These are phyloP conservation scores for Cantharis nigra DNA, from an alignment of 2,888 invertebrate genomes.

Conservation along the genomic window DNA sequence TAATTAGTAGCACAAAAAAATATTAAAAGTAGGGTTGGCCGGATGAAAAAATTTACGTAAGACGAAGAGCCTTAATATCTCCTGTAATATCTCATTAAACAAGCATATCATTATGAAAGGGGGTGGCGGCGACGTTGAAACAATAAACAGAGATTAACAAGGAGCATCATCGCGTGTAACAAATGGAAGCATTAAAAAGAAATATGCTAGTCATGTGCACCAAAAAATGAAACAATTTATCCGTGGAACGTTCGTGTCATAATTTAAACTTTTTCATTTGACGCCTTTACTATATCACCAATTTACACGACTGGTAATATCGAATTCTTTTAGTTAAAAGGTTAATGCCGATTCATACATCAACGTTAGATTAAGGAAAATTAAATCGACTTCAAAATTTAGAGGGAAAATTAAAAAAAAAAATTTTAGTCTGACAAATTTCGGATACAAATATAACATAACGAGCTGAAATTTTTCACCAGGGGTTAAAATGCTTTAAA, in stretches of 20 bases:
- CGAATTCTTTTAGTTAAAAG: constrained; percentile 8
- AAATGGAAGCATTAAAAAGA: constrained; percentile 29
- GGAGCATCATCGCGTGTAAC: constrained; percentile 25
- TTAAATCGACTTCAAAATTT: not conserved
- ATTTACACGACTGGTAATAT: constrained; percentile 7
- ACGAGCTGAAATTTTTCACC: not conserved
- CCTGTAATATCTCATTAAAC: constrained; percentile 23
- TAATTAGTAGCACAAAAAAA: not conserved
- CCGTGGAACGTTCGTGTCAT: constrained; percentile 17
- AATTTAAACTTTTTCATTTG: constrained; percentile 28
- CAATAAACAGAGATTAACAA: constrained; percentile 32
- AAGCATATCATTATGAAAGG: constrained; percentile 3
- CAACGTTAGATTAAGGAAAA: not conserved
- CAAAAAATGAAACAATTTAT: constrained; percentile 28
- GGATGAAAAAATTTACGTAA: not conserved
- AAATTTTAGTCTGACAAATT: not conserved
- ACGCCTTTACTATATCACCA: not conserved
- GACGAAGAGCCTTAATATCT: constrained; percentile 20
- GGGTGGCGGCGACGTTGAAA: constrained; percentile 14
- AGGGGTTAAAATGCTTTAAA: not conserved
- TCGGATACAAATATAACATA: not conserved
- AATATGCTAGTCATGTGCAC: constrained; percentile 29
- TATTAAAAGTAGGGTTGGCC: not conserved
- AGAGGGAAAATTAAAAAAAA: not conserved
- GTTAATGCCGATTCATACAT: not conserved